Conservation (phyloP, 2,888 invertebrate genomes). For the Xylota sylvarum region DNA sequence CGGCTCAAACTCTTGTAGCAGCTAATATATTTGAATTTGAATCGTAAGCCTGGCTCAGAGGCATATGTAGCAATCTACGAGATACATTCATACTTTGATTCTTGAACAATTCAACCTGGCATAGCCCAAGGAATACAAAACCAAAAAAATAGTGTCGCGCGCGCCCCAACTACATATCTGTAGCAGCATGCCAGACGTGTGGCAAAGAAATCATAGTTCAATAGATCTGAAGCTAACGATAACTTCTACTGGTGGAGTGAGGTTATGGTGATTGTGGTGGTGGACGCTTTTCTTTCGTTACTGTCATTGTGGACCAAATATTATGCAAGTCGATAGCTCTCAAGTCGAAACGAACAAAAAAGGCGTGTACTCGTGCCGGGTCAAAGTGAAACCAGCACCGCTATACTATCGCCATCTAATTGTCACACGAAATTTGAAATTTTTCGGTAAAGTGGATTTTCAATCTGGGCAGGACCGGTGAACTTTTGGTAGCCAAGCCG, state of each 20-base stretch:
- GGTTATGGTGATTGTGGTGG: slow-evolving; percentile 15
- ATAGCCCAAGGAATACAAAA: neutral
- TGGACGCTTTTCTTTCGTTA: slow-evolving; percentile 23
- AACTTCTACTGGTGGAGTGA: slow-evolving; percentile 17
- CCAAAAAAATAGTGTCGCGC: slow-evolving; percentile 61
- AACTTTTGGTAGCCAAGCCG: slow-evolving; percentile 40
- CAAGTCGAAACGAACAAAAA: slow-evolving; percentile 38
- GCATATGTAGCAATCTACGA: slow-evolving; percentile 51
- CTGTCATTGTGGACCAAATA: slow-evolving; percentile 50
- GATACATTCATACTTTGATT: slow-evolving; percentile 35
- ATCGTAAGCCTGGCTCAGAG: slow-evolving; percentile 47
- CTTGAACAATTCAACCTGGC: slow-evolving; percentile 48
- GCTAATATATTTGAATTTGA: slow-evolving; percentile 60
- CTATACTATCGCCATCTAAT: slow-evolving; percentile 44
- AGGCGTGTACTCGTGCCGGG: slow-evolving; percentile 75
- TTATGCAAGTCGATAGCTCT: slow-evolving; percentile 68
- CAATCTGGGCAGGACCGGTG: slow-evolving; percentile 51
- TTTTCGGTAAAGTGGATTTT: slow-evolving; percentile 62
- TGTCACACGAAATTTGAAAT: slow-evolving; percentile 61
- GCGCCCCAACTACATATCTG: slow-evolving; percentile 54
- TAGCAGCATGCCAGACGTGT: slow-evolving; percentile 72
- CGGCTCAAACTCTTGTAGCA: slow-evolving; percentile 28
- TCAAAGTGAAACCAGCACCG: slow-evolving; percentile 65
- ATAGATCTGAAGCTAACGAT: slow-evolving; percentile 67
- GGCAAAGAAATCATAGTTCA: slow-evolving; percentile 77